Evolutionary conservation across 2,888 invertebrate species (phyloP).

Genomic region (Dynastes hyllus): DNA sequence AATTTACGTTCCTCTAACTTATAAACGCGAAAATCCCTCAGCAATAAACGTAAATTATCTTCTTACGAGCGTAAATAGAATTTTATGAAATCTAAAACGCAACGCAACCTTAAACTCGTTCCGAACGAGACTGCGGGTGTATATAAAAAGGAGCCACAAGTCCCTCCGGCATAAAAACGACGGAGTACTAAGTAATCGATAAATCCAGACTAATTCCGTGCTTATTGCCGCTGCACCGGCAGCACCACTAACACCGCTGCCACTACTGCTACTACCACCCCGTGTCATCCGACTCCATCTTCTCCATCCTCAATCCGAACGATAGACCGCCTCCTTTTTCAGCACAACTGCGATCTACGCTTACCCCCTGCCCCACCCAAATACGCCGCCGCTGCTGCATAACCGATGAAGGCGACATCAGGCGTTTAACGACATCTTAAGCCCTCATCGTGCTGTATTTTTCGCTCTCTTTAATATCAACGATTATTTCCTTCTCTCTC

Average conservation of each 20-base stretch:
- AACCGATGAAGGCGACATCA: constrained; percentile 41
- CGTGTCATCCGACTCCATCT: background rate
- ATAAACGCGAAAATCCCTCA: too few species aligned
- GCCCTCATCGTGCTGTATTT: constrained; percentile 35
- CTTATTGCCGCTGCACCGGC: constrained; percentile 63
- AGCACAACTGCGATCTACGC: background rate
- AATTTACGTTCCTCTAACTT: too few species aligned
- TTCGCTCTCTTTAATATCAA: constrained; percentile 42
- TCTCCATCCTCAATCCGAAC: background rate
- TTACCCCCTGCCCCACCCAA: background rate
- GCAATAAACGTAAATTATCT: too few species aligned
- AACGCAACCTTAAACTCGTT: constrained; percentile 59
- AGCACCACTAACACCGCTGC: background rate
- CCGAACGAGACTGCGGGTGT: constrained; percentile 56
- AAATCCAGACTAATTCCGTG: constrained; percentile 70
- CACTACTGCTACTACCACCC: background rate
- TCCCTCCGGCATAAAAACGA: constrained; percentile 66
- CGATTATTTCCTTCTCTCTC: constrained; percentile 18
- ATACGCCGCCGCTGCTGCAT: constrained; percentile 35
- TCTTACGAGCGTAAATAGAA: too few species aligned
- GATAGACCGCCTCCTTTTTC: background rate
- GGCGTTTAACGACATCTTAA: constrained; percentile 52
- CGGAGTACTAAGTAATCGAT: constrained; percentile 69
- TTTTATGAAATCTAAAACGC: too few species aligned
- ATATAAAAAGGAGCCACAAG: constrained; percentile 64